Evolutionary conservation across 2,797 vertebrate genomes (phyloP), one percentile per base, ranked within the genome.

Genomic region (Pempheris klunzingeri): DNA sequence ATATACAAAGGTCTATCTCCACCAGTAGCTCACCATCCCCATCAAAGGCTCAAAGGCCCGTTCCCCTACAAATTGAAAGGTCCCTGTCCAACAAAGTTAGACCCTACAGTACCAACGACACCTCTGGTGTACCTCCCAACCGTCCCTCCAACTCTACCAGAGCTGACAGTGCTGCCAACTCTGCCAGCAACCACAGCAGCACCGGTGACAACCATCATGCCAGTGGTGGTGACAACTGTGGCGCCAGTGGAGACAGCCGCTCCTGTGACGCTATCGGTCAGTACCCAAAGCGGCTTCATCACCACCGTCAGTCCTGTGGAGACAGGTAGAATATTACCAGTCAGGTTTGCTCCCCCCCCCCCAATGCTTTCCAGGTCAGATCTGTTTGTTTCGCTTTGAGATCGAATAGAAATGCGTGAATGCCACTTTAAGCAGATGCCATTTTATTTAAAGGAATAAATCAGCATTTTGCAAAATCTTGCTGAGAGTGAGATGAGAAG

Each of bases 251-350:
- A 87, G 90, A 88, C 90, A 84, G 57, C 82, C 15, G 46, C 89
- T 80, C 65, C 86, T 32, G 83, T 88, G 90, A 92, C 38, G 82
- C 92, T 90, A 91, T 89, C 74, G 91, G 93, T 95, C 94, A 95
- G 93, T 95, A 94, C 91, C 92, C 92, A 92, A 93, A 93, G 93
- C 80, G 92, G 92, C 90, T 70, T 88, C 92, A 81, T 78, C 91
- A 90, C 88, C 92, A 93, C 83, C 93, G 3, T 91, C 92, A 91
- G 88, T 91, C 86, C 92, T 92, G 81, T 90, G 92, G 91, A 93
- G 90, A 92, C 92, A 94, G 94, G 94, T 94, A 94, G 94, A 94
- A 90, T 55, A 90, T 92, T 87, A 87, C 77, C 85, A 83, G 90
- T 82, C 81, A 87, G 93, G 92, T 91, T 90, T 87, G 60, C 70